A percentile compares a stretch with the other conserved stretches of the same genome.
Conservation (phyloP, 2,888 invertebrate genomes). For the Polydesmus complanatus region DNA sequence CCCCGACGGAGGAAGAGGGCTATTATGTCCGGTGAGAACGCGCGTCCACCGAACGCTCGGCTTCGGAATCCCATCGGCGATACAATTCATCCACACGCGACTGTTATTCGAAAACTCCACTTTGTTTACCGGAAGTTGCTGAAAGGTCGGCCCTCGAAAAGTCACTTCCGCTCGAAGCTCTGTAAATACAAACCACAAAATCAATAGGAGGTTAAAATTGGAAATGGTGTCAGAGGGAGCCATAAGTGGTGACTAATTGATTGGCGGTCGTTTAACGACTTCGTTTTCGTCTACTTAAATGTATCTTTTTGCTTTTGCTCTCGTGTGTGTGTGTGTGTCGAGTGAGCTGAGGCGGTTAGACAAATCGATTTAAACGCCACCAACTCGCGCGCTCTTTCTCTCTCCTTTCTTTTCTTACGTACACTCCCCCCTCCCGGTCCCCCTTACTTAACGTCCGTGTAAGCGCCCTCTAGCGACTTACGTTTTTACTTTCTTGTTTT, state of each 20-base stretch:
- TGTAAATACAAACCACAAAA: no score
- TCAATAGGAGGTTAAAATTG: no score
- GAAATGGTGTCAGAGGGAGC: no score
- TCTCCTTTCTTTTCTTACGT: neutral
- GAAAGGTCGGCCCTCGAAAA: conserved; percentile 10
- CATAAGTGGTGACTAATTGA: no score
- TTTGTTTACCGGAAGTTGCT: conserved; percentile 1
- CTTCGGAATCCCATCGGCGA: conserved; percentile 4
- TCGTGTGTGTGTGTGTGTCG: no score
- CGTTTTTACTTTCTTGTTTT: neutral
- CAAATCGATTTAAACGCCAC: neutral
- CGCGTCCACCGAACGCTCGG: conserved; percentile 8
- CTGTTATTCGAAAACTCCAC: conserved; percentile 15
- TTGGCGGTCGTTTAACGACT: no score
- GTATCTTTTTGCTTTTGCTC: no score
- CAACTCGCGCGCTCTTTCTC: neutral
- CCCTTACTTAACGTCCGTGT: neutral
- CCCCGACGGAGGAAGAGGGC: no score
- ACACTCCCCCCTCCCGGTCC: neutral
- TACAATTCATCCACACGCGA: conserved; percentile 10
- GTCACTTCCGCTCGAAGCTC: no score
- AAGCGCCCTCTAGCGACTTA: neutral
- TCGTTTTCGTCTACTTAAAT: no score
- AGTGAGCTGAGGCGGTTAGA: neutral
- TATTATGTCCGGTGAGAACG: no score